phyloP scores from a whole-genome alignment of 2,888 invertebrate species.

The Noctua comes region DNA sequence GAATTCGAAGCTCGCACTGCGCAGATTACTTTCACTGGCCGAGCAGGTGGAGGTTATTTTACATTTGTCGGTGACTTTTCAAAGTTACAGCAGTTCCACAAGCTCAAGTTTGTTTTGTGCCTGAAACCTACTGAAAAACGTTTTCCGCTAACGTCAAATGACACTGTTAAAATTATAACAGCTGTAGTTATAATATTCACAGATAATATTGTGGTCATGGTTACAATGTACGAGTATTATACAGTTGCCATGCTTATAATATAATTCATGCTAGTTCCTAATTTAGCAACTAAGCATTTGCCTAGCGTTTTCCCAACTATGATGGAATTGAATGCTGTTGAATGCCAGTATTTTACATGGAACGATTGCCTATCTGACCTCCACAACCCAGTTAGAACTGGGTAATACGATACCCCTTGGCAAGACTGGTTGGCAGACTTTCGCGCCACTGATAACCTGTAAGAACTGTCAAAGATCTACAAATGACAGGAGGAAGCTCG shows the following conservation, averaged over 20 bases:
- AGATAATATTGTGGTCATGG: background rate
- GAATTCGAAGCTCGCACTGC: constrained; percentile 41
- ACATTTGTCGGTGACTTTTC: constrained; percentile 10
- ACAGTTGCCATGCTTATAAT: background rate
- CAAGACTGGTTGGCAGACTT: no score
- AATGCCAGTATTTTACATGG: no score
- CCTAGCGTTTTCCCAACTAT: background rate
- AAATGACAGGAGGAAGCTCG: background rate
- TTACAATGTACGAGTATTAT: background rate
- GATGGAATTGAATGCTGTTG: background rate
- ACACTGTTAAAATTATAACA: background rate
- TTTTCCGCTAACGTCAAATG: background rate
- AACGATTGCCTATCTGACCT: no score
- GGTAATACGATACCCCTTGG: no score
- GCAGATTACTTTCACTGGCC: constrained; percentile 43
- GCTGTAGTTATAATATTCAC: no score
- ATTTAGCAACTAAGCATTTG: background rate
- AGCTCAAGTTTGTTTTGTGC: background rate
- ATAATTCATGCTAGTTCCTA: background rate
- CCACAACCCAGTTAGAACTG: no score
- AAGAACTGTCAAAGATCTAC: no score
- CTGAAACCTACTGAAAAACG: background rate
- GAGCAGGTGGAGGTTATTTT: constrained; percentile 30
- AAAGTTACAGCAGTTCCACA: background rate
- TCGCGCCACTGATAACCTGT: no score